A percentile compares a stretch with the other conserved stretches of the same genome.
Evolutionary conservation across 2,113 vertebrate genomes (phyloP).

Genomic region (Capra hircus): DNA sequence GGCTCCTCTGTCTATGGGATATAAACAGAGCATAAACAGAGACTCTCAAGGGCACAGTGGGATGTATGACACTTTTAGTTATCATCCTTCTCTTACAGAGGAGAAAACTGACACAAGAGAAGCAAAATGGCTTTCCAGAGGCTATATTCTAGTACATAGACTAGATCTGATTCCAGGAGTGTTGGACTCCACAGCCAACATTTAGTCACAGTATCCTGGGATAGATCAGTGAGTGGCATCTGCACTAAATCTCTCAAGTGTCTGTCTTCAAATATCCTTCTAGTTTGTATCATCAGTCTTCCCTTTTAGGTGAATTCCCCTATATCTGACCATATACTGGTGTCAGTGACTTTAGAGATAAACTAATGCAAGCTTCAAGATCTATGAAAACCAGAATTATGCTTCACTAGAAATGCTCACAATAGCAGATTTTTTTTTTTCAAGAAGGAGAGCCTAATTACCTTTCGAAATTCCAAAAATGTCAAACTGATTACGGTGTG

Average conservation of each 20-base stretch:
- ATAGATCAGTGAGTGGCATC: not conserved
- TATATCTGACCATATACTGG: not conserved
- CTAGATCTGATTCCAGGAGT: not conserved
- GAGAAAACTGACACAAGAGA: not conserved
- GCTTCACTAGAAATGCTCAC: constrained; percentile 68
- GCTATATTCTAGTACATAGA: too few relatives aligned
- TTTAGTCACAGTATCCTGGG: not conserved
- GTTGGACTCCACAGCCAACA: not conserved
- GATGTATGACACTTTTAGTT: not conserved
- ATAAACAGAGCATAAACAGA: not conserved
- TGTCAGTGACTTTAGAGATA: constrained; percentile 11
- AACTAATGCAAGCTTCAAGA: not conserved
- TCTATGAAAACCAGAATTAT: constrained; percentile 41
- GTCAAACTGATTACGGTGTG: constrained; percentile 76
- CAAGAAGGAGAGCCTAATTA: constrained; percentile 74
- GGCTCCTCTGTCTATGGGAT: not conserved
- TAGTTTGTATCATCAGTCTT: not conserved
- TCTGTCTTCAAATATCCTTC: not conserved
- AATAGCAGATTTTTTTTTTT: constrained; percentile 73
- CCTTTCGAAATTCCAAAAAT: constrained; percentile 80
- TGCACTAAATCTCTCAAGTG: not conserved
- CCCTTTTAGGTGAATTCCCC: constrained; percentile 17
- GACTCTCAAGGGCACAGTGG: not conserved
- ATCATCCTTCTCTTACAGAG: not conserved
- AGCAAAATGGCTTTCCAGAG: not conserved